Conservation (phyloP, 2,888 invertebrate genomes). For the Pharmacophagus antenor region DNA sequence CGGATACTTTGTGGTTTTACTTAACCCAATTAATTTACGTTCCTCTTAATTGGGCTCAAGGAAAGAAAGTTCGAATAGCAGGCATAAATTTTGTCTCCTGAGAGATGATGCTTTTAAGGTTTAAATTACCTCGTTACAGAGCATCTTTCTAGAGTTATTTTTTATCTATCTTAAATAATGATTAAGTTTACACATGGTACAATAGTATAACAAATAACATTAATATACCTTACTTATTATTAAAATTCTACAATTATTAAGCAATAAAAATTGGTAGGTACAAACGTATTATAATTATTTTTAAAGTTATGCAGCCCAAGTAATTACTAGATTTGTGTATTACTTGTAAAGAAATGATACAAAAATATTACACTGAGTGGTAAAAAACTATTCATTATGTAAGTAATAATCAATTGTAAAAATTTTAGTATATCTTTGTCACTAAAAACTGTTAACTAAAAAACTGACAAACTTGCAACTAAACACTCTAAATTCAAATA, state of each 20-base stretch:
- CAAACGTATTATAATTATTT: no score
- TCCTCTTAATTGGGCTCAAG: slow-evolving; percentile 27
- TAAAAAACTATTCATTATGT: no score
- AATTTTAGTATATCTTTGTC: neutral
- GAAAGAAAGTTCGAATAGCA: slow-evolving; percentile 27
- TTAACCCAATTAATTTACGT: slow-evolving; percentile 29
- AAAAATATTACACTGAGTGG: no score
- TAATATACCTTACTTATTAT: neutral
- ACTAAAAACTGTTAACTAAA: neutral
- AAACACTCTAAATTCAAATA: neutral
- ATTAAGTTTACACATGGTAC: neutral
- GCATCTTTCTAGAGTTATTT: slow-evolving; percentile 3
- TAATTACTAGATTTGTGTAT: no score
- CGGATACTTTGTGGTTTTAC: slow-evolving; percentile 26
- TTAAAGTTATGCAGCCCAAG: neutral
- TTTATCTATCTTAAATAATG: slow-evolving; percentile 1
- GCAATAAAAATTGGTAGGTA: no score
- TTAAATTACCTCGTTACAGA: slow-evolving; percentile 24
- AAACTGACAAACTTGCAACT: neutral
- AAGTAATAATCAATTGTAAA: neutral
- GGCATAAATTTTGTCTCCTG: slow-evolving; percentile 26
- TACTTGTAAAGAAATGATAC: no score
- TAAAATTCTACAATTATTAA: no score
- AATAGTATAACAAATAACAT: neutral
- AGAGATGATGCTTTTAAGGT: slow-evolving; percentile 26